Base-by-base conservation (phyloP, 2,113 vertebrate genomes). In the Macquaria australasica region DNA sequence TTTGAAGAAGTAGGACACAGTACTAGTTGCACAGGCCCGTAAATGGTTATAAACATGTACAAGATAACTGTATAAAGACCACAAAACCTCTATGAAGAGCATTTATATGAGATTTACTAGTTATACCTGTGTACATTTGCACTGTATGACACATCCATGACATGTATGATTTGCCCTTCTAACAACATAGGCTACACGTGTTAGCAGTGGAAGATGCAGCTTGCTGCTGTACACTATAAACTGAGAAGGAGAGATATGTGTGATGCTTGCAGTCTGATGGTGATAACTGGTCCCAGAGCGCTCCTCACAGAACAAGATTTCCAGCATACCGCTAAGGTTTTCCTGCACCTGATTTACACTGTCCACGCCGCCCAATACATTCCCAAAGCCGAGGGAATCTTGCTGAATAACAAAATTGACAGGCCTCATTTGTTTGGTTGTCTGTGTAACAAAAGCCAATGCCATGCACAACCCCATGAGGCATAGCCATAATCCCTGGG, bases 341-440 rank as follows among this genome's bases (percentile, higher is more conserved):
- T 71, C 34, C 51, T 43, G 16, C 60, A 51, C 67, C 84, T 90
- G 82, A 94, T 92, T 92, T 86, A 90, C 68, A 74, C 31, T 5
- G 39, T 50, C 34, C 56, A 11, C 28, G 12, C 41, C 39, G 10
- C 79, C 72, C 51, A 12, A 75, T 41, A 68, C 71, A 59, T 73
- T 63, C 58, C 81, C 71, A 68, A 59, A 83, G 78, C 74, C n/a
- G 5, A 31, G 39, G 60, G 77, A 71, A 83, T 87, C 64, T 51
- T 21, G 31, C 73, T 79, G 71, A 90, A 86, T 89, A 89, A 85
- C 79, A 73, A 83, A 88, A 83, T 45, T 84, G 90, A 92, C 87
- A 91, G 82, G 71, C 66, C 39, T 89, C 83, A 77, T 92, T 92
- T 90, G 84, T 93, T 89, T 85, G 69, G 77, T 74, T 79, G 67